A percentile compares a stretch with the other conserved stretches of the same genome.
phyloP scores from a whole-genome alignment of 2,113 vertebrate species.

The Entomyzon cyanotis region DNA sequence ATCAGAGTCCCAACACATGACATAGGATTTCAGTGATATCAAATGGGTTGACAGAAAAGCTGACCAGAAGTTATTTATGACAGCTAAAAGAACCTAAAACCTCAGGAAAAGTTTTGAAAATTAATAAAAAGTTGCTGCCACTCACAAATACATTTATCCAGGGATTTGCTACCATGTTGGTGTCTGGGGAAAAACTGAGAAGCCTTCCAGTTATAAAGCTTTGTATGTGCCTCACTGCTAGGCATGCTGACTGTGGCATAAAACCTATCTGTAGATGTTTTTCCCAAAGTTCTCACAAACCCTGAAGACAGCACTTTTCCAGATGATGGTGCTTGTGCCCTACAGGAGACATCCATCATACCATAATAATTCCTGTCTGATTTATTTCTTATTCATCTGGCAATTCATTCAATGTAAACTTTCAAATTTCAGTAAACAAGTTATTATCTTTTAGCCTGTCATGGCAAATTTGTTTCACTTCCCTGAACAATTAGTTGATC shows the following conservation, averaged over 20 bases:
- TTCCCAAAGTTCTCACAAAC: neutral
- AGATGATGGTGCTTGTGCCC: neutral
- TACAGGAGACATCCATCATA: neutral
- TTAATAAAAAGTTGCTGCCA: neutral
- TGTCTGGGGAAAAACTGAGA: neutral
- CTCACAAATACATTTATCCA: neutral
- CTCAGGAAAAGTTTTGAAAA: constrained; percentile 22
- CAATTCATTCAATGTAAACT: constrained; percentile 8
- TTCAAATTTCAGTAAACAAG: neutral
- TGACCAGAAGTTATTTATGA: neutral
- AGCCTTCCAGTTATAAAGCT: neutral
- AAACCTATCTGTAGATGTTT: neutral
- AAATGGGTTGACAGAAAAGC: neutral
- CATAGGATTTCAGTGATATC: neutral
- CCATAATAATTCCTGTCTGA: neutral
- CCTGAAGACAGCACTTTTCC: constrained; percentile 4
- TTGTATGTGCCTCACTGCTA: neutral
- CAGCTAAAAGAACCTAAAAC: neutral
- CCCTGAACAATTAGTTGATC: neutral
- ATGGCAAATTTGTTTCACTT: constrained; percentile 1
- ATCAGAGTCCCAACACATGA: neutral
- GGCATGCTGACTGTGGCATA: neutral
- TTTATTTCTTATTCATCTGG: constrained; percentile 26
- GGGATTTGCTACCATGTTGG: neutral
- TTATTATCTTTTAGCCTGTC: neutral